These are phyloP conservation scores for Melanotaenia duboulayi DNA, from an alignment of 2,113 vertebrate species.

Conservation along the genomic window DNA sequence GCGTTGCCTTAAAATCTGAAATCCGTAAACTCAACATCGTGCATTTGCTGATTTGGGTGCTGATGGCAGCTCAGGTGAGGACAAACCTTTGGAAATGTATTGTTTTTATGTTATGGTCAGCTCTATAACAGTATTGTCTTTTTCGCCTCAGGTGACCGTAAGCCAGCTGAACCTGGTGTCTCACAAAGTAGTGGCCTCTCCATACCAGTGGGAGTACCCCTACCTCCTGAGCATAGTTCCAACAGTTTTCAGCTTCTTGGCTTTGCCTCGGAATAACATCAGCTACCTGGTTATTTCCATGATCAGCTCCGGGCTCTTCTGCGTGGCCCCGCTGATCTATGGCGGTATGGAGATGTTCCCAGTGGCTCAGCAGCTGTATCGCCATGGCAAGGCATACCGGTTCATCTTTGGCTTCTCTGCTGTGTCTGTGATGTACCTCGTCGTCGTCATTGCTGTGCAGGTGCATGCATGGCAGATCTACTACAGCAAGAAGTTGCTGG, in stretches of 20 bases:
- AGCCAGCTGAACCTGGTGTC: constrained; percentile 91
- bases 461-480: constrained; percentile 97
- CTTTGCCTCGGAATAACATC: constrained; percentile 95
- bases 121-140: background rate
- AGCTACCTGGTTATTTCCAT: constrained; percentile 97
- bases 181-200: constrained; percentile 90
- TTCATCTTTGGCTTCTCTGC: constrained; percentile 94
- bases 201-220: constrained; percentile 97
- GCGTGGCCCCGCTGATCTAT: constrained; percentile 92
- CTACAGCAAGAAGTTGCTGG: constrained; percentile 97
- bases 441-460: constrained; percentile 90
- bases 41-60: constrained; percentile 89
- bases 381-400: constrained; percentile 94
- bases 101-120: background rate
- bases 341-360: constrained; percentile 99
- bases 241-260: constrained; percentile 88
- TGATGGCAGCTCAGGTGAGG: constrained; percentile 90
- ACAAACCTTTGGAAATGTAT: background rate
- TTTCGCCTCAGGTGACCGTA: constrained; percentile 85
- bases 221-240: constrained; percentile 94
- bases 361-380: constrained; percentile 93
- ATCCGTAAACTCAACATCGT: constrained; percentile 95
- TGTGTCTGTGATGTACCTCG: constrained; percentile 92
- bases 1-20: constrained; percentile 94
- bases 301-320: constrained; percentile 95